Percentiles rank a stretch among this genome's conserved stretches.
These are phyloP conservation scores for Pungitius pungitius DNA, from an alignment of 2,113 vertebrate species.

Conservation along the genomic window DNA sequence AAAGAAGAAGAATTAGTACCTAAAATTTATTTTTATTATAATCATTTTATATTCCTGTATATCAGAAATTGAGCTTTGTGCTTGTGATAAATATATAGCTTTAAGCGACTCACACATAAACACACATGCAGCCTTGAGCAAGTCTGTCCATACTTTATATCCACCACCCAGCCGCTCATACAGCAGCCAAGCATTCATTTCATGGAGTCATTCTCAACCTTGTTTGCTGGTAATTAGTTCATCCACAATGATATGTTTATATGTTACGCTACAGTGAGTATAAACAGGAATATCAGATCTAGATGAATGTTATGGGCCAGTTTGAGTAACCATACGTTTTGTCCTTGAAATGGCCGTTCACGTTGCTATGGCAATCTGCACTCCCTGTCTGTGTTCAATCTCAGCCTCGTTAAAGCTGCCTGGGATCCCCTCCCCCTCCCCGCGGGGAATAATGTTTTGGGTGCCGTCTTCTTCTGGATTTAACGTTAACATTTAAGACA, in stretches of 20 bases:
- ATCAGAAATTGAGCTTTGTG: background rate
- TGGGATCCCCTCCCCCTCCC: background rate
- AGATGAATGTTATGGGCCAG: background rate
- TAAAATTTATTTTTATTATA: background rate
- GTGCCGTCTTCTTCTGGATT: conserved; percentile 50
- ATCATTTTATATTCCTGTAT: background rate
- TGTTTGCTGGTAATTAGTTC: background rate
- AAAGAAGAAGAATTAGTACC: conserved; percentile 72
- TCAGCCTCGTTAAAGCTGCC: background rate
- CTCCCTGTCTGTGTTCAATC: background rate
- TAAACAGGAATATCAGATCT: background rate
- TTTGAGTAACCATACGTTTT: background rate
- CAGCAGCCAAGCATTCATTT: background rate
- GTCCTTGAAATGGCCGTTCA: background rate
- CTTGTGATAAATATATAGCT: background rate
- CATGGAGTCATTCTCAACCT: too few species aligned
- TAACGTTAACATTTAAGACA: conserved; percentile 16
- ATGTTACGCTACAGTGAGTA: background rate
- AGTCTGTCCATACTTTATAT: background rate
- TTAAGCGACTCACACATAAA: background rate
- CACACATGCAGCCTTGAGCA: background rate
- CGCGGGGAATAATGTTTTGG: conserved; percentile 8
- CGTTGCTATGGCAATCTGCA: background rate
- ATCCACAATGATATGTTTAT: background rate
- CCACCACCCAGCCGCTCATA: background rate